Evolutionary conservation across 2,113 vertebrate species (phyloP), one percentile per base, ranked within the genome.

Genomic region (Gulo gulo): DNA sequence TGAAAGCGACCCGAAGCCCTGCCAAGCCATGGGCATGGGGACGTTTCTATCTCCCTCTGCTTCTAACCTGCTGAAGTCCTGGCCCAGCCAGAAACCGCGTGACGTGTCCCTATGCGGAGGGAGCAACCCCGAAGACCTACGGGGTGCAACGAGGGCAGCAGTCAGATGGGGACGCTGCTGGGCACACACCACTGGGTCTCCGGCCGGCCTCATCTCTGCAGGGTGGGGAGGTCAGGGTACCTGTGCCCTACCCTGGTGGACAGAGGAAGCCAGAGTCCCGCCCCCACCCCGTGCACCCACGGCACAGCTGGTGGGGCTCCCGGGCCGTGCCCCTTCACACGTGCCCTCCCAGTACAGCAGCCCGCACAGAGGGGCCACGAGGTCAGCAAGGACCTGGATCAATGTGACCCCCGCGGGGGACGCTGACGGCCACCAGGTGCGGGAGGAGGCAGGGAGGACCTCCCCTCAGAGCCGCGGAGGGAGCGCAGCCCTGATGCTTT

Each of bases 261-360:
- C 14, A 31, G n/a, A 55, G 82, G 14, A 14, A 20, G 10, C 11
- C 20, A 9, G n/a, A 23, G n/a, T n/a, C 20, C 14, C n/a, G 6
- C 13, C 0, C 1, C 29, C 57, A 20, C 7, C 67, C 15, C 34
- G 1, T 9, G 1, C 42, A 55, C 52, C n/a, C 3, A 4, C 0
- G 26, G n/a, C 0, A 3, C 8, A 10, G 13, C 42, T 0, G 55
- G 3, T 0, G 18, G 57, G 45, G 45, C 31, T 52, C 2, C 18
- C 2, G 31, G 24, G 26, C 34, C 2, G 42, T 16, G 11, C 5
- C 29, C 36, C 20, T 63, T 71, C 90, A 4, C 31, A 14, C 2
- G 7, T 63, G 61, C 57, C 4, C 6, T 55, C 24, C 8, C 24
- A 15, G 4, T 52, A 8, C 34, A 34, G 31, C 55, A 26, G 69